These are phyloP conservation scores for Gibbula magus DNA, from an alignment of 2,888 invertebrate species.

Conservation along the genomic window DNA sequence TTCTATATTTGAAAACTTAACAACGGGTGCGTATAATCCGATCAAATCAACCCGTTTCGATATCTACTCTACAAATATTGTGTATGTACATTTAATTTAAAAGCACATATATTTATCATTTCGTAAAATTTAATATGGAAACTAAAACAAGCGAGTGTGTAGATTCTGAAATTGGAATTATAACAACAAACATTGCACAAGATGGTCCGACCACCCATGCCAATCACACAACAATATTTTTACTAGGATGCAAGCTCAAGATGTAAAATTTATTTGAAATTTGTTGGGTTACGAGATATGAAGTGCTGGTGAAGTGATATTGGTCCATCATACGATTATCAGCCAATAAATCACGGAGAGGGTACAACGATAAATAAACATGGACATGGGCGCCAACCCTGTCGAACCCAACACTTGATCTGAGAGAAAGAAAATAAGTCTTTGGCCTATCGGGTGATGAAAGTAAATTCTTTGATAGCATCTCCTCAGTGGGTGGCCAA, in stretches of 20 bases:
- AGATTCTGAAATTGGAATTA: no score
- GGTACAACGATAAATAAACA: neutral
- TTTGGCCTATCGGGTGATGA: neutral
- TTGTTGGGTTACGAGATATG: neutral
- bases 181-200: no score
- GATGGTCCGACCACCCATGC: no score
- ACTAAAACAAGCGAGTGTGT: no score
- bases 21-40: no score
- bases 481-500: slow-evolving; percentile 14
- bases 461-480: slow-evolving; percentile 4
- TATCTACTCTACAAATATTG: no score
- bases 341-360: neutral
- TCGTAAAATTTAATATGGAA: no score
- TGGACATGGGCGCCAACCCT: neutral
- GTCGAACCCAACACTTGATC: neutral
- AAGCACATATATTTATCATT: no score
- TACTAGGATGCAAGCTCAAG: neutral
- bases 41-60: no score
- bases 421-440: neutral
- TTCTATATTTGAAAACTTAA: no score
- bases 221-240: neutral
- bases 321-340: neutral
- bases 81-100: no score
- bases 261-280: slow-evolving; percentile 2
- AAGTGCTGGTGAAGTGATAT: neutral